Evolutionary conservation across 2,113 vertebrate genomes (phyloP).

Genomic region (Upupa epops): DNA sequence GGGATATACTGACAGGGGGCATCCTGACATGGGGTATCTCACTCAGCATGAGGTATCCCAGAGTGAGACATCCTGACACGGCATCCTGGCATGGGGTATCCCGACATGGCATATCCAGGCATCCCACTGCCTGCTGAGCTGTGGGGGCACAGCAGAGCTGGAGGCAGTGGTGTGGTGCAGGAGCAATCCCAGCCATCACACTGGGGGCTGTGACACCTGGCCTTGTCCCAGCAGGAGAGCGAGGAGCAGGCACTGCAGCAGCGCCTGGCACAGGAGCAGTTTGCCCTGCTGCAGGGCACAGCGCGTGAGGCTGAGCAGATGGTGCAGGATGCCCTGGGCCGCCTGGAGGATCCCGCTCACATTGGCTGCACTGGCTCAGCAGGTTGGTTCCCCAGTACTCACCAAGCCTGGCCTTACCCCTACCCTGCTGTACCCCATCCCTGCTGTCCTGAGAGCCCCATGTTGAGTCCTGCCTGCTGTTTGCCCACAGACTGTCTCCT

Average conservation of each 20-base stretch:
- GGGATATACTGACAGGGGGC: too few species aligned
- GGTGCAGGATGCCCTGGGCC: constrained; percentile 84
- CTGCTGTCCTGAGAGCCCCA: rapidly evolving
- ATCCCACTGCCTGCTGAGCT: rapidly evolving
- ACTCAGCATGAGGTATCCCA: too few species aligned
- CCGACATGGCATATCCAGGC: too few species aligned
- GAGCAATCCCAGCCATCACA: rapidly evolving
- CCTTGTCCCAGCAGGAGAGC: constrained; percentile 76
- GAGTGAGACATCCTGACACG: too few species aligned
- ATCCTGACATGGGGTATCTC: too few species aligned
- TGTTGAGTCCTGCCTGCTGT: neutral
- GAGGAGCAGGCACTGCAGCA: constrained; percentile 71
- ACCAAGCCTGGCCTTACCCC: rapidly evolving
- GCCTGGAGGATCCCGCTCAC: constrained; percentile 86
- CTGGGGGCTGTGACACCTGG: rapidly evolving
- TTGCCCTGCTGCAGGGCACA: constrained; percentile 74
- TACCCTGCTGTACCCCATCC: rapidly evolving
- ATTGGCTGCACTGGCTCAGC: constrained; percentile 88
- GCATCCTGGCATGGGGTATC: rapidly evolving
- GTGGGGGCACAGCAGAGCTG: rapidly evolving
- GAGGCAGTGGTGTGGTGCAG: rapidly evolving
- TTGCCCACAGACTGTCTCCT: constrained; percentile 88
- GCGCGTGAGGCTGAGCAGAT: constrained; percentile 80
- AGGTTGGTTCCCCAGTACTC: constrained; percentile 63
- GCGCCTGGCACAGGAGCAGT: constrained; percentile 77